Evolutionary conservation across 2,888 invertebrate species (phyloP).

Genomic region (Ctenicera cuprea): DNA sequence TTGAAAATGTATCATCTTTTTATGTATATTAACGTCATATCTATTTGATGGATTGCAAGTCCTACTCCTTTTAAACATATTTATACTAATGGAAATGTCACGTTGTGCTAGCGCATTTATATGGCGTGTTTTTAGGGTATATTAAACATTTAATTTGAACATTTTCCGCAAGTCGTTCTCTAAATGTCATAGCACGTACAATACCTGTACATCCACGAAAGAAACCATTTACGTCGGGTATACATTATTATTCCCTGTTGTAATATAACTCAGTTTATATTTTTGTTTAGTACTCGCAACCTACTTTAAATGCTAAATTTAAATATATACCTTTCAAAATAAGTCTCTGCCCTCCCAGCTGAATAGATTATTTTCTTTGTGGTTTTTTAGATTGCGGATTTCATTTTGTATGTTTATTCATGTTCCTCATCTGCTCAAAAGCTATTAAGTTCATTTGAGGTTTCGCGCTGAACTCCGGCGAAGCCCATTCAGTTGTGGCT

Average conservation of each 20-base stretch:
- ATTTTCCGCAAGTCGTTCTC: conserved; percentile 18
- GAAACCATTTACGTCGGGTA: conserved; percentile 5
- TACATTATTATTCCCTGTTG: conserved; percentile 22
- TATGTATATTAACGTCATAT: conserved; percentile 33
- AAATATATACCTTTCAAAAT: background rate
- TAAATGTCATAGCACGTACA: conserved; percentile 19
- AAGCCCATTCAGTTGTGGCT: conserved; percentile 30
- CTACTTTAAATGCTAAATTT: conserved; percentile 22
- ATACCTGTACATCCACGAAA: conserved; percentile 21
- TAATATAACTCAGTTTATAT: conserved; percentile 25
- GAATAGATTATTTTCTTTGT: conserved; percentile 26
- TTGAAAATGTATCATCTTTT: conserved; percentile 39
- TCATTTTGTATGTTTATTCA: conserved; percentile 30
- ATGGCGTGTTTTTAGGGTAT: conserved; percentile 12
- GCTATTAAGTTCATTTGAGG: conserved; percentile 35
- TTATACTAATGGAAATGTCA: conserved; percentile 38
- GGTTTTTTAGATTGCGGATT: conserved; percentile 25
- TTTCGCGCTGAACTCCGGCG: conserved; percentile 29
- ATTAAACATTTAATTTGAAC: conserved; percentile 28
- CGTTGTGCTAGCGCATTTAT: conserved; percentile 22
- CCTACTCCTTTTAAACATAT: conserved; percentile 23
- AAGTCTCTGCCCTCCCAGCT: background rate
- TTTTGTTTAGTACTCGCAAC: conserved; percentile 23
- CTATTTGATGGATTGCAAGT: conserved; percentile 37
- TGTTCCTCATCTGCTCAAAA: conserved; percentile 29